A percentile compares a stretch with the other conserved stretches of the same genome.
phyloP scores from a whole-genome alignment of 2,888 invertebrate genomes.

The Troglohyphantes excavatus region DNA sequence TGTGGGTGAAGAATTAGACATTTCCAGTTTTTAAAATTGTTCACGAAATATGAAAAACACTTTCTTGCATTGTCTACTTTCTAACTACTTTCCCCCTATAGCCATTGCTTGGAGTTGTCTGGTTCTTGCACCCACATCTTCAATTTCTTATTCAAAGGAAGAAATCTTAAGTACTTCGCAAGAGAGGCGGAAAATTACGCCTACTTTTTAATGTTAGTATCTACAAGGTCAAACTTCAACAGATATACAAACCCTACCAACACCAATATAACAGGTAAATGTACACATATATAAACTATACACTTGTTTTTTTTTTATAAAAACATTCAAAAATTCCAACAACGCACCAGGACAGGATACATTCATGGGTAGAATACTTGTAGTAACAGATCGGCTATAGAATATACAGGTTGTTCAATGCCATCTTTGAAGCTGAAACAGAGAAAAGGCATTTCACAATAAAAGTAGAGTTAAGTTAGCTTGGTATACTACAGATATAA shows the following conservation, averaged over 20 bases:
- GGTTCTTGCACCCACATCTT: no score
- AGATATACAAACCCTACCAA: slow-evolving; percentile 34
- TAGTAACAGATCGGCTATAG: background rate
- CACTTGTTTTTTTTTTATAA: background rate
- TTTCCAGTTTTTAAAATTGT: no score
- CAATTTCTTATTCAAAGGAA: no score
- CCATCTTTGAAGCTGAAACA: background rate
- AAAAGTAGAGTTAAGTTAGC: no score
- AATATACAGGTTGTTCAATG: background rate
- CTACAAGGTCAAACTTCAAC: slow-evolving; percentile 19
- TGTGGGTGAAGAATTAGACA: no score
- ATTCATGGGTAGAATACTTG: background rate
- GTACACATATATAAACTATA: slow-evolving; percentile 1
- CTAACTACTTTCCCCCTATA: no score
- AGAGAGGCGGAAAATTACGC: background rate
- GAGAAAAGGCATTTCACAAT: no score
- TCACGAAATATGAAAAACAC: no score
- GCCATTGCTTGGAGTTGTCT: no score
- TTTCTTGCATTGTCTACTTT: no score
- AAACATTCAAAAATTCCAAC: background rate
- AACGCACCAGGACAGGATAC: slow-evolving; percentile 5
- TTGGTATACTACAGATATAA: no score
- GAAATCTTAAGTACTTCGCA: no score
- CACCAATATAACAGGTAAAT: slow-evolving; percentile 1
- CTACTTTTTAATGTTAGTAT: slow-evolving; percentile 30